phyloP scores from a whole-genome alignment of 2,888 invertebrate genomes.

The Alcis repandata region DNA sequence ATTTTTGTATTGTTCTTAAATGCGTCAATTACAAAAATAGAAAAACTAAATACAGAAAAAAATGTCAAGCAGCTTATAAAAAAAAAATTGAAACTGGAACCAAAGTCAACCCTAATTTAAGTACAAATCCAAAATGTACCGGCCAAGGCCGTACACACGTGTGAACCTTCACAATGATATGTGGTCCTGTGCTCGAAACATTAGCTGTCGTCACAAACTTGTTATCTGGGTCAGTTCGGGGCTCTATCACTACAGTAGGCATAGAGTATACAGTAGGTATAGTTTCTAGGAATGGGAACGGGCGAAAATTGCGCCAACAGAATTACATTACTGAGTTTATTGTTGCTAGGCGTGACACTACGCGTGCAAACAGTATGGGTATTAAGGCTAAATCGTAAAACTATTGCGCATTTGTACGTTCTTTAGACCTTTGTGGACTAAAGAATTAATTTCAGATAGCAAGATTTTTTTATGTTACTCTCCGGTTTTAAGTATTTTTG shows the following conservation, averaged over 20 bases:
- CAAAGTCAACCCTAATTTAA: too few relatives aligned
- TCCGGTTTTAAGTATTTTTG: too few relatives aligned
- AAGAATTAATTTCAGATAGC: too few relatives aligned
- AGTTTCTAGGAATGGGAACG: slow-evolving; percentile 18
- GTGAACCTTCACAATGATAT: background rate
- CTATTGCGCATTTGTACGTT: background rate
- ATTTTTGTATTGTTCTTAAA: too few relatives aligned
- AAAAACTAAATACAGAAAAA: too few relatives aligned
- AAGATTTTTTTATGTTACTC: too few relatives aligned
- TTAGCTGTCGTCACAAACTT: slow-evolving; percentile 10
- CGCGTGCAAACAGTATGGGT: slow-evolving; percentile 6
- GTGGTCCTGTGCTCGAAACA: background rate
- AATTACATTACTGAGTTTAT: slow-evolving; percentile 17
- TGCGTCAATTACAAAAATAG: too few relatives aligned
- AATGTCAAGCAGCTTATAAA: too few relatives aligned
- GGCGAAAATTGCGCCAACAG: slow-evolving; percentile 16
- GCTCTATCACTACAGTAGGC: slow-evolving; percentile 1
- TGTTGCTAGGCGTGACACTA: slow-evolving; percentile 26
- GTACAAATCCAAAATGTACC: background rate
- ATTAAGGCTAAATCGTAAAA: background rate
- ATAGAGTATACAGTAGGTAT: slow-evolving; percentile 8
- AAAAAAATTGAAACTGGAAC: too few relatives aligned
- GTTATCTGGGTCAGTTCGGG: slow-evolving; percentile 25
- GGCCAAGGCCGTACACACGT: too few relatives aligned
- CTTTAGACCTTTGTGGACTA: too few relatives aligned